phyloP scores from a whole-genome alignment of 2,797 vertebrate species.

The Diplodus puntazzo region DNA sequence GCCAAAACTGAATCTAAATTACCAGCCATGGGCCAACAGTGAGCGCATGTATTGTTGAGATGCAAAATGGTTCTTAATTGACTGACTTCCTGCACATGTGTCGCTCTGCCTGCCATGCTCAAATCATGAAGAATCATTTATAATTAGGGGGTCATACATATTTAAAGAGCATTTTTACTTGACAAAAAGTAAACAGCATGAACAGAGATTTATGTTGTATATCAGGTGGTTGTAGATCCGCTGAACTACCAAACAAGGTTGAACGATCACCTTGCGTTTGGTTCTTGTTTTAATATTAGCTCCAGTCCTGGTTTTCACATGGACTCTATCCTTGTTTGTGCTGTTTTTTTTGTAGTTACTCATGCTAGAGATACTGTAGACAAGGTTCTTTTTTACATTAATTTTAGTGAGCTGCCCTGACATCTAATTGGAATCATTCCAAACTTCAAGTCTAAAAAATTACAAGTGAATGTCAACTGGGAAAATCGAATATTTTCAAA shows the following conservation, averaged over 20 bases:
- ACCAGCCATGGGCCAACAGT: too few species aligned
- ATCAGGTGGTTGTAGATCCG: background rate
- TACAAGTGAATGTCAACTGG: background rate
- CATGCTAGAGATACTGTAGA: background rate
- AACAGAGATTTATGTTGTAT: too few species aligned
- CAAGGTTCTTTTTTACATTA: slow-evolving; percentile 3
- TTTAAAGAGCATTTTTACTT: too few species aligned
- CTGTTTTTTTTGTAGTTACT: slow-evolving; percentile 3
- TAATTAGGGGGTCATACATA: too few species aligned
- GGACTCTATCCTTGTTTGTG: background rate
- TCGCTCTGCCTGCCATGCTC: too few species aligned
- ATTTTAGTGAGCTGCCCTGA: background rate
- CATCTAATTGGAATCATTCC: background rate
- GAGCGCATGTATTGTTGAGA: too few species aligned
- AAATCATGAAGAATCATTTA: too few species aligned
- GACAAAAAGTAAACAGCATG: too few species aligned
- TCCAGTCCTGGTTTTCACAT: slow-evolving; percentile 5
- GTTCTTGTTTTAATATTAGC: background rate
- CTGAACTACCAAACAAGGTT: background rate
- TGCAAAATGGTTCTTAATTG: too few species aligned
- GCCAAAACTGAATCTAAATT: background rate
- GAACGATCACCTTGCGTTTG: slow-evolving; percentile 15
- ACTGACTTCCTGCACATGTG: too few species aligned
- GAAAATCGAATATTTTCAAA: background rate
- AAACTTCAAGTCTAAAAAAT: background rate